Evolutionary conservation across 2,888 invertebrate species (phyloP).

Genomic region (Sturmia bella): DNA sequence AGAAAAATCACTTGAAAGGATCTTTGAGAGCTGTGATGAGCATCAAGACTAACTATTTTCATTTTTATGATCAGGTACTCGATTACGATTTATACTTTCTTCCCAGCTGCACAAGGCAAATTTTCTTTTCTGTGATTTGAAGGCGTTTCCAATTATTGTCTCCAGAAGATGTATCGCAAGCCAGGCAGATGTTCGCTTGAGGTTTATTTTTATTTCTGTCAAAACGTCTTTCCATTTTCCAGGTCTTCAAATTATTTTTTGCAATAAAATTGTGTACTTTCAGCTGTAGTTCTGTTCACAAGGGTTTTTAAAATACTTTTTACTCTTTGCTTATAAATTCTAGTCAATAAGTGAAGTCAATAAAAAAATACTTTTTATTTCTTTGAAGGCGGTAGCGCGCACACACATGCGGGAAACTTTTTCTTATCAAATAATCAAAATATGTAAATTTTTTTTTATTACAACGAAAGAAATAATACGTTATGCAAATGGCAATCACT

Average conservation of each 20-base stretch:
- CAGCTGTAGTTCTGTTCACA: not conserved
- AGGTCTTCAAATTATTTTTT: conserved; percentile 33
- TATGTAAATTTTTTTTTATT: conserved; percentile 63
- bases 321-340: conserved; percentile 45
- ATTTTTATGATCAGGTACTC: not conserved
- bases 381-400: conserved; percentile 13
- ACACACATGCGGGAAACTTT: conserved; percentile 2
- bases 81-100: not conserved
- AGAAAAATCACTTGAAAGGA: too few species aligned
- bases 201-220: conserved; percentile 41
- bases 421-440: conserved; percentile 59
- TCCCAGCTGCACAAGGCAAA: not conserved
- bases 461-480: not conserved
- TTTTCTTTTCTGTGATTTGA: not conserved
- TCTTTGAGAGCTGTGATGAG: too few species aligned
- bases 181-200: conserved; percentile 19
- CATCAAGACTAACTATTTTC: too few species aligned
- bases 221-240: conserved; percentile 36
- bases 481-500: not conserved
- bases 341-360: not conserved
- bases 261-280: conserved; percentile 13
- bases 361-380: conserved; percentile 34
- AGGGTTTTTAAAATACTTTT: conserved; percentile 26
- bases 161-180: not conserved
- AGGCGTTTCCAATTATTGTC: conserved; percentile 52